A percentile compares a stretch with the other conserved stretches of the same genome.
phyloP scores from a whole-genome alignment of 2,888 invertebrate genomes.

The Druceiella hillmani region DNA sequence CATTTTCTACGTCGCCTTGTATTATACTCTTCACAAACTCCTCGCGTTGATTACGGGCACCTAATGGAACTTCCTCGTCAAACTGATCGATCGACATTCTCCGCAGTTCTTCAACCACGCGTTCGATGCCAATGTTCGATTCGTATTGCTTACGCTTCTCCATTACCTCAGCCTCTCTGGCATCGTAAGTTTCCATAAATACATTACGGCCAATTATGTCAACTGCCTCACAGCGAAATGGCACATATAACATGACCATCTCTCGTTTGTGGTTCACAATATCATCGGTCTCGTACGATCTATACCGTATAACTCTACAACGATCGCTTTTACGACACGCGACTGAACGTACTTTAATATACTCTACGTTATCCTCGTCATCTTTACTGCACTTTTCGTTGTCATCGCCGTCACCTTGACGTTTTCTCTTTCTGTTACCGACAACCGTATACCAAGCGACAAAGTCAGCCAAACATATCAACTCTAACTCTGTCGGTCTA shows the following conservation, averaged over 20 bases:
- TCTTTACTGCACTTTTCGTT: constrained; percentile 1
- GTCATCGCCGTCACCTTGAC: constrained; percentile 11
- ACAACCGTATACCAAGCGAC: constrained; percentile 23
- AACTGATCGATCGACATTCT: constrained; percentile 12
- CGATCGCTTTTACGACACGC: constrained; percentile 6
- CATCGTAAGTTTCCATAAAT: too few species aligned
- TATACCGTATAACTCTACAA: constrained; percentile 11
- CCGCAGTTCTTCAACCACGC: constrained; percentile 8
- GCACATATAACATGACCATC: constrained; percentile 12
- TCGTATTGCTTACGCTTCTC: too few species aligned
- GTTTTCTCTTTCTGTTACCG: constrained; percentile 12
- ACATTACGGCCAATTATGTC: constrained; percentile 5
- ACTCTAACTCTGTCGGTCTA: constrained; percentile 24
- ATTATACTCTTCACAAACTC: too few species aligned
- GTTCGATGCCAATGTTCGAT: constrained; percentile 12
- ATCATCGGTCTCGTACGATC: constrained; percentile 8
- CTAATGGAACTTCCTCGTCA: constrained; percentile 14
- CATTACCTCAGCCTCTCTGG: too few species aligned
- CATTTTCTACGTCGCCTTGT: too few species aligned
- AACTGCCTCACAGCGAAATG: constrained; percentile 10
- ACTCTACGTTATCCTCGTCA: neutral
- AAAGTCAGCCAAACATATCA: constrained; percentile 27
- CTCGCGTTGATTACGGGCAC: constrained; percentile 9
- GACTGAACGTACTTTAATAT: too few species aligned
- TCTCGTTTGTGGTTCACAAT: constrained; percentile 10